Evolutionary conservation across 2,797 vertebrate species (phyloP).

Genomic region (Lacerta agilis): DNA sequence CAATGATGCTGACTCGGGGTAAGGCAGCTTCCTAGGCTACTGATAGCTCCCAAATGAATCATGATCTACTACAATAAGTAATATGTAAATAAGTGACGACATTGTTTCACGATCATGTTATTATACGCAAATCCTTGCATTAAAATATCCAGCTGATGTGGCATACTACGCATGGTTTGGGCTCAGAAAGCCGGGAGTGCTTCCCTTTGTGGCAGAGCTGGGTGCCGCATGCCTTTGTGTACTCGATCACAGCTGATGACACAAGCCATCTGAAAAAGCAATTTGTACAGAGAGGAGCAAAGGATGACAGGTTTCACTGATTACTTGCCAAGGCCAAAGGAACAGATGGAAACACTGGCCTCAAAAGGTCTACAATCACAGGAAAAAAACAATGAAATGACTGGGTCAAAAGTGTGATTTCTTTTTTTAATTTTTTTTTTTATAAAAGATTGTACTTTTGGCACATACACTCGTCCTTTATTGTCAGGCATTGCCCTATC

Average conservation of each 20-base stretch:
- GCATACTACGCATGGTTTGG: accelerated
- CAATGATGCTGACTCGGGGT: too few relatives aligned
- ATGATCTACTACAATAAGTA: background rate
- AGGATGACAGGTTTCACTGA: background rate
- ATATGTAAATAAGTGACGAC: background rate
- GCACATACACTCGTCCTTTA: too few relatives aligned
- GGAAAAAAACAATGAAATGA: background rate
- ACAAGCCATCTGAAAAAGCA: background rate
- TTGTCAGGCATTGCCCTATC: too few relatives aligned
- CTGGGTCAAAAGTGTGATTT: background rate
- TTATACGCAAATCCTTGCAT: background rate
- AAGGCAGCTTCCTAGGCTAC: too few relatives aligned
- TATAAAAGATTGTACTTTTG: too few relatives aligned
- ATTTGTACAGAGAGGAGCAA: conserved; percentile 3
- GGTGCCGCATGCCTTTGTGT: background rate
- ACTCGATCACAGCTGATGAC: background rate
- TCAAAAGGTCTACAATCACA: background rate
- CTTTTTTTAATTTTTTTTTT: too few relatives aligned
- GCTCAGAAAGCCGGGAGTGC: background rate
- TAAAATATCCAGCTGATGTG: background rate
- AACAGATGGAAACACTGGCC: background rate
- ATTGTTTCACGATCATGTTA: background rate
- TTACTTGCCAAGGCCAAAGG: background rate
- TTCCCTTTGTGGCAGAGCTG: background rate
- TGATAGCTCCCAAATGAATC: background rate